These are phyloP conservation scores for Vollenhovia emeryi DNA, from an alignment of 1,140 invertebrate genomes.

Conservation along the genomic window DNA sequence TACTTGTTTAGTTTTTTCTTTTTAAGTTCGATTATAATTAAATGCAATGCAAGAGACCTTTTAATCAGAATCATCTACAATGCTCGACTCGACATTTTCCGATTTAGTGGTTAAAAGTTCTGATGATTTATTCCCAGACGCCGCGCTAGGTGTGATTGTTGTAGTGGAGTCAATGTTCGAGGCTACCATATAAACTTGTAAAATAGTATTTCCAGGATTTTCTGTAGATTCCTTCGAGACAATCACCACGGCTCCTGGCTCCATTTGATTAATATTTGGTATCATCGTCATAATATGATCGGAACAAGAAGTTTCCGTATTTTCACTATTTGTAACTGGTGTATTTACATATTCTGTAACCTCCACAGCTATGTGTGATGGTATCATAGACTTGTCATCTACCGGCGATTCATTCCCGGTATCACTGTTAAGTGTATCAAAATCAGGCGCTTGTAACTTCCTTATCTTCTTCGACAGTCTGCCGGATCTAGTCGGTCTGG, in stretches of 20 bases:
- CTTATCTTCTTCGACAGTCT: constrained; percentile 77
- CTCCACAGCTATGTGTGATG: constrained; percentile 11
- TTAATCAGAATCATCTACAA: constrained; percentile 30
- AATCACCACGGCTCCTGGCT: constrained; percentile 83
- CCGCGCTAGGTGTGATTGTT: constrained; percentile 63
- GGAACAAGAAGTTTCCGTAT: constrained; percentile 23
- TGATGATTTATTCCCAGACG: constrained; percentile 69
- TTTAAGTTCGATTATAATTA: neutral
- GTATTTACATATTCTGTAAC: constrained; percentile 6
- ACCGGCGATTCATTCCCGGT: neutral
- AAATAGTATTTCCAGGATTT: constrained; percentile 80
- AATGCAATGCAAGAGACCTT: constrained; percentile 25
- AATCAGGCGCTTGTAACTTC: constrained; percentile 75
- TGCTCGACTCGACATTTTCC: constrained; percentile 50
- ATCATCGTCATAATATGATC: constrained; percentile 68
- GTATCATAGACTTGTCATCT: constrained; percentile 37
- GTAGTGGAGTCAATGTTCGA: constrained; percentile 67
- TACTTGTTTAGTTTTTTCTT: too few species aligned
- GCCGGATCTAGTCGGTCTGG: constrained; percentile 81
- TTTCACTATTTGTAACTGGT: neutral
- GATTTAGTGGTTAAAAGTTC: constrained; percentile 74
- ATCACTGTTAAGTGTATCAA: constrained; percentile 71
- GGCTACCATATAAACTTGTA: constrained; percentile 84
- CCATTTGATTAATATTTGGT: constrained; percentile 76
- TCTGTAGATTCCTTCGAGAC: constrained; percentile 79